Base-by-base conservation (phyloP, 1,140 invertebrate genomes). In the Drosophila dunni region DNA sequence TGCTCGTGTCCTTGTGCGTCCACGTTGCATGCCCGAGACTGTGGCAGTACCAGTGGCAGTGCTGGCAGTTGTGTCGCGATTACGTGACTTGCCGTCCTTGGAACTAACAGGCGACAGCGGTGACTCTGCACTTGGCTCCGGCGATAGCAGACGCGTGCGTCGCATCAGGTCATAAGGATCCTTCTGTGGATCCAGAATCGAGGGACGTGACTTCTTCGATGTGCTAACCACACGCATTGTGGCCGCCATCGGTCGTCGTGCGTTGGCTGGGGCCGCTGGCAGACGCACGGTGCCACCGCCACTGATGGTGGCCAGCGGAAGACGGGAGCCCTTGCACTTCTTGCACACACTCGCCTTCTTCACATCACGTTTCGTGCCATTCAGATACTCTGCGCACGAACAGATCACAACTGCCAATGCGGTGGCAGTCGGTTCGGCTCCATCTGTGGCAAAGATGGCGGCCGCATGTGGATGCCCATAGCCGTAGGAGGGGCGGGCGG, bases 141-240 rank as follows among this genome's bases (percentile, higher is more conserved):
- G 95, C 15, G 95, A 94, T 44, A 94, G 93, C 68, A 97, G 86
- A 74, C 96, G 94, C 73, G 94, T 96, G 61, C 96, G 93, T 81
- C 96, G 94, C 95, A 97, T 96, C 64, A 96, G 93, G 92, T 97
- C 96, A 92, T 97, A 97, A 0, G 96, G 96, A 93, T 97, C 96
- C 72, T 93, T 94, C 83, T 94, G 94, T 38, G 92, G 92, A 90
- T 94, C 93, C 57, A 94, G 68, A 78, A 95, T 95, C 33, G 94
- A 94, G 45, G 95, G 94, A 78, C 95, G 93, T 48, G 94, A 92
- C 74, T 94, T 94, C 33, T 91, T 91, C n/a, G 92, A 91, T 42
- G 93, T 90, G 53, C 93, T 93, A 68, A 94, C 94, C 56, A 95
- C 93, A 61, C 94, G 93, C 48, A 95, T 94, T n/a, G 95, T 95